Percentiles rank a stretch among this genome's conserved stretches.
Conservation (phyloP, 2,113 vertebrate genomes). For the Caretta caretta region DNA sequence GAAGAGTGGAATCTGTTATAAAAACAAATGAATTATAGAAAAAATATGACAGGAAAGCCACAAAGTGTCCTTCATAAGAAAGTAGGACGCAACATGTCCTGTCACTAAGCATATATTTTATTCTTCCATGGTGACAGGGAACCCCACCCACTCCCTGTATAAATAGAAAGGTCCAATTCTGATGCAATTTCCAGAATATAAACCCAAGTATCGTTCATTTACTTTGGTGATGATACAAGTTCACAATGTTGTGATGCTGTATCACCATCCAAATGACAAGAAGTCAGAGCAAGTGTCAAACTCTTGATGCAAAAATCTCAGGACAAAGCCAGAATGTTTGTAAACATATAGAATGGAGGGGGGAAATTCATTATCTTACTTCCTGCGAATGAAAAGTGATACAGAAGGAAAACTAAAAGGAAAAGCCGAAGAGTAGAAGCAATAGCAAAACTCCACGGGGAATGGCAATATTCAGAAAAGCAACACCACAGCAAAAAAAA, state of each 20-base stretch:
- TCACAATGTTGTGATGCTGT: not conserved
- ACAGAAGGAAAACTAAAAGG: not conserved
- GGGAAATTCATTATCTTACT: not conserved
- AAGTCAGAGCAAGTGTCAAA: not conserved
- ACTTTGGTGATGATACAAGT: not conserved
- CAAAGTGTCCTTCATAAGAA: not conserved
- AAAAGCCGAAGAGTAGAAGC: not conserved
- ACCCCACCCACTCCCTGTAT: not conserved
- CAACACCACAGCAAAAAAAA: not conserved
- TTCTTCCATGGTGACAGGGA: not conserved
- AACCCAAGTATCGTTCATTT: not conserved
- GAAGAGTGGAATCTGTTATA: not conserved
- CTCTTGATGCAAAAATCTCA: not conserved
- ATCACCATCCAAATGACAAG: not conserved
- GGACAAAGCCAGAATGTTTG: not conserved
- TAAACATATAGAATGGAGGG: not conserved
- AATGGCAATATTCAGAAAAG: not conserved
- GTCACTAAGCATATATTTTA: not conserved
- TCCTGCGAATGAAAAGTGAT: not conserved
- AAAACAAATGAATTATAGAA: not conserved
- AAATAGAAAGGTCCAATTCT: conserved; percentile 2
- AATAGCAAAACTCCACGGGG: not conserved
- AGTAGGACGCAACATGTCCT: not conserved
- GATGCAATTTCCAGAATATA: not conserved
- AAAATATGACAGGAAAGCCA: not conserved